phyloP scores from a whole-genome alignment of 1,140 invertebrate species.

The Lepidotrigona ventralis region DNA sequence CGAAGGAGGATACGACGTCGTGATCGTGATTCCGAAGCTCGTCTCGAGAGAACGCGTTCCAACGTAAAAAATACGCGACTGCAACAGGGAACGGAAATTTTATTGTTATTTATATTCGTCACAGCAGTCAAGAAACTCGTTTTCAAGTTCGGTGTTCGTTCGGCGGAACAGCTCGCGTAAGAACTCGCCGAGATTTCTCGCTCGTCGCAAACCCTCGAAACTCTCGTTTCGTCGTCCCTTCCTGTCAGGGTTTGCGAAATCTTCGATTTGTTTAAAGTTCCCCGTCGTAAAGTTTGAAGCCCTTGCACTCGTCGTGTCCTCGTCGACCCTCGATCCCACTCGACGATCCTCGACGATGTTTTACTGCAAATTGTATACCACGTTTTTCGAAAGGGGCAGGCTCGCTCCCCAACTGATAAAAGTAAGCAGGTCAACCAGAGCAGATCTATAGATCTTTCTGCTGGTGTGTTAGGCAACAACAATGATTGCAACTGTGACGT shows the following conservation, averaged over 20 bases:
- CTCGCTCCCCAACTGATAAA: background rate
- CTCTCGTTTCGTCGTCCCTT: conserved; percentile 2
- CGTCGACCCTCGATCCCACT: background rate
- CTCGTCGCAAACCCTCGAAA: background rate
- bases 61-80: background rate
- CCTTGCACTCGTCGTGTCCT: conserved; percentile 12
- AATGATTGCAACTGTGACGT: background rate
- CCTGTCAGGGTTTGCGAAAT: background rate
- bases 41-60: background rate
- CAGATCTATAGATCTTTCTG: background rate
- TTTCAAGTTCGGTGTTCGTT: background rate
- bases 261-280: conserved; percentile 42
- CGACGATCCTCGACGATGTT: background rate
- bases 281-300: conserved; percentile 5
- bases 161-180: background rate
- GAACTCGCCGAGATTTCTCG: background rate
- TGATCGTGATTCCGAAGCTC: too few relatives aligned
- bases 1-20: background rate
- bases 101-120: conserved; percentile 31
- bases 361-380: conserved; percentile 7
- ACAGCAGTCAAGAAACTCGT: background rate
- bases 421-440: background rate
- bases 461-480: background rate
- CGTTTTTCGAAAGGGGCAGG: background rate
- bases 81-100: background rate